Base-by-base conservation (phyloP, 2,797 vertebrate species). In the Esox masquinongy region DNA sequence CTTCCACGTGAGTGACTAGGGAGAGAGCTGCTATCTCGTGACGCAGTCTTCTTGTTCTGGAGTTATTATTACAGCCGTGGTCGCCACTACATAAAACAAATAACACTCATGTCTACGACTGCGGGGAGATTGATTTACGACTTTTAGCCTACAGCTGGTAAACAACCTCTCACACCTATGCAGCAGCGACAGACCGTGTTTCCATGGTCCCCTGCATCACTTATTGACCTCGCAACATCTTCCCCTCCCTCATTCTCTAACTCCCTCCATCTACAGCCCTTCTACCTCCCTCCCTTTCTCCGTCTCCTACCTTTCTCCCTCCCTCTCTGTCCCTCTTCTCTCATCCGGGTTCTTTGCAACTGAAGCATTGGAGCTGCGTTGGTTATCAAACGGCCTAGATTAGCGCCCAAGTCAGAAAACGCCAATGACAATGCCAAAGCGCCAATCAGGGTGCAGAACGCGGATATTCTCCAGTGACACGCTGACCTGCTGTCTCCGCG, bases 401-500 rank as follows among this genome's bases (percentile, higher is more conserved):
- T 78, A 83, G 31, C 74, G 79, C 75, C 76, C 26, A 80, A 77
- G 80, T 79, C 82, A 84, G 74, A 76, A 71, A 79, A 76, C 71
- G 56, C 81, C 82, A 88, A 67, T 80, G 88, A 83, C 83, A 68
- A 83, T 50, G 22, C 76, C 80, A 72, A 76, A 26, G 49, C 80
- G 84, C 91, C 89, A 93, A 92, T 94, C 85, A 85, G 83, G 76
- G 83, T 74, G 69, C 72, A 79, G 75, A 82, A 77, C 75, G 19
- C 75, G 76, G 79, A 70, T 79, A 82, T 84, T 92, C 92, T 83
- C 89, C 43, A 47, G 89, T 88, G 92, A 90, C 91, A 87, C 5
- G 83, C 83, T 93, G 92, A 93, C 91, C 91, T 49, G 90, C 88
- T 88, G 90, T 86, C 87, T 88, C 85, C 72, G 14, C 70, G 89